phyloP scores from a whole-genome alignment of 2,797 vertebrate genomes.

The Dryobates pubescens region DNA sequence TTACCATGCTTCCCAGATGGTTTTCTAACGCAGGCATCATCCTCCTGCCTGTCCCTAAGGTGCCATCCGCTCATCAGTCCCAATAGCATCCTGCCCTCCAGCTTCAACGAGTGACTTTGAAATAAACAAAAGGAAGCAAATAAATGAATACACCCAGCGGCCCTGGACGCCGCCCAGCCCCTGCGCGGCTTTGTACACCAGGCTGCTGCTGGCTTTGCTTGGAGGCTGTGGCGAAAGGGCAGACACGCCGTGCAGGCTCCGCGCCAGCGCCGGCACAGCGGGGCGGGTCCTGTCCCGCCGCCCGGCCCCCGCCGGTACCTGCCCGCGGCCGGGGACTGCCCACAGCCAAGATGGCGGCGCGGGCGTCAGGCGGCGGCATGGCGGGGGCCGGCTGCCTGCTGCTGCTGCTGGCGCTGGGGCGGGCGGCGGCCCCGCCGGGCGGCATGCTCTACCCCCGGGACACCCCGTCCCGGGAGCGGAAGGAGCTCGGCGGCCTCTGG shows the following conservation, averaged over 20 bases:
- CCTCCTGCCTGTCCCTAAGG: neutral
- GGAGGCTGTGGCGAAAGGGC: too few relatives aligned
- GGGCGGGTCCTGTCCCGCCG: neutral
- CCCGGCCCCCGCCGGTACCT: neutral
- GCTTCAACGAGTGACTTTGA: neutral
- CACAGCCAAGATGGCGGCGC: neutral
- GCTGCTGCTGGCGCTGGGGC: neutral
- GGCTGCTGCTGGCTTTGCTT: too few relatives aligned
- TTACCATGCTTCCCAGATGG: neutral
- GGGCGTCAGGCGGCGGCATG: fast-evolving
- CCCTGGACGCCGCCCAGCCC: fast-evolving
- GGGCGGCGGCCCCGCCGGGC: slow-evolving; percentile 61
- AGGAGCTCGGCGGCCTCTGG: slow-evolving; percentile 89
- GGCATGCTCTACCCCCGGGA: slow-evolving; percentile 87
- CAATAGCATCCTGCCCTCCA: fast-evolving
- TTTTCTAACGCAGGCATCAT: fast-evolving
- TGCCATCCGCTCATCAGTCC: fast-evolving
- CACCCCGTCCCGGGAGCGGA: slow-evolving; percentile 85
- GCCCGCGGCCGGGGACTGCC: neutral
- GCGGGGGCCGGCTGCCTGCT: neutral
- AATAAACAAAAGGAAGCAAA: neutral
- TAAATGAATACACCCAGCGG: neutral
- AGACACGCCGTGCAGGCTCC: too few relatives aligned
- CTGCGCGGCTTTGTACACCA: fast-evolving
- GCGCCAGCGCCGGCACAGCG: too few relatives aligned